Percentiles rank a stretch among this genome's conserved stretches.
phyloP scores from a whole-genome alignment of 2,888 invertebrate species.

The Malthinus seriepunctatus region DNA sequence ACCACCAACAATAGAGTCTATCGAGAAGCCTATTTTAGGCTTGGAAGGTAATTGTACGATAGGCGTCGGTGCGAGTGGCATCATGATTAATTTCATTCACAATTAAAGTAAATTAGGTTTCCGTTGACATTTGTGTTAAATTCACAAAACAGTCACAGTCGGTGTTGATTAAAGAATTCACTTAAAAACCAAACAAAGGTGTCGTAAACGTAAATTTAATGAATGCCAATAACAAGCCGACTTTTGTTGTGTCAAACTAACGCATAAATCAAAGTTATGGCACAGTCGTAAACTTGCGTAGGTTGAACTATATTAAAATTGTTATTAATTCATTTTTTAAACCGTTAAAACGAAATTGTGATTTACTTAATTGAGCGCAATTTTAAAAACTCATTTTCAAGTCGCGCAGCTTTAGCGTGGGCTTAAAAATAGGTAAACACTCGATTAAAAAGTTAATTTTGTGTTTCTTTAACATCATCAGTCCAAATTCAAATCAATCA shows the following conservation, averaged over 20 bases:
- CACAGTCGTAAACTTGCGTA: constrained; percentile 20
- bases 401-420: background rate
- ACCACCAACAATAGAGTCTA: constrained; percentile 91
- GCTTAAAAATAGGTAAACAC: background rate
- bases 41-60: constrained; percentile 89
- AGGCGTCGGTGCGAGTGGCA: constrained; percentile 94
- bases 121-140: constrained; percentile 16
- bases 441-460: no score
- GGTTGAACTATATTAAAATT: constrained; percentile 17
- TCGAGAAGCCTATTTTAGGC: constrained; percentile 93
- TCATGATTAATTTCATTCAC: constrained; percentile 65
- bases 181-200: constrained; percentile 8
- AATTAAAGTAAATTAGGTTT: constrained; percentile 19
- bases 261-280: constrained; percentile 21
- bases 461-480: no score
- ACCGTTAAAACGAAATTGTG: constrained; percentile 11
- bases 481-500: no score
- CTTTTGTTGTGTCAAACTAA: constrained; percentile 13
- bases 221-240: constrained; percentile 10
- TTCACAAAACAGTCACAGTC: background rate
- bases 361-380: background rate
- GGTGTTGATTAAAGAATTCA: constrained; percentile 5
- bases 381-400: background rate
- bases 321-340: constrained; percentile 14
- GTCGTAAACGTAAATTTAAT: constrained; percentile 27